Base-by-base conservation (phyloP, 1,140 invertebrate genomes). In the Macrostomum lignano region DNA sequence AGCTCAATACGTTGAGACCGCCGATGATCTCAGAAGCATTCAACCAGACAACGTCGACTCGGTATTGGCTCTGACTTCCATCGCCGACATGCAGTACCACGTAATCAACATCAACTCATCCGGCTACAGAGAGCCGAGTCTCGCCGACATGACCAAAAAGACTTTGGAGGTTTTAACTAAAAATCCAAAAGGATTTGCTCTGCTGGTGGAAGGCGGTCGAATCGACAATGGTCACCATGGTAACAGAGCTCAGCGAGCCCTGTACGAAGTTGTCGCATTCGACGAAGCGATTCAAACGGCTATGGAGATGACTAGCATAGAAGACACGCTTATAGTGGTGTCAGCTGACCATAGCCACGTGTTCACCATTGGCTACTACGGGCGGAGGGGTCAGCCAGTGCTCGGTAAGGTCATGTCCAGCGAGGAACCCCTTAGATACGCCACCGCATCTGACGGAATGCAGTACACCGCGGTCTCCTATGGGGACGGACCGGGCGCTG, bases 221-320 rank as follows among this genome's bases (percentile, higher is more conserved):
- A 78, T 84, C 25, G 77, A 82, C 50, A 67, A 67, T 41, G 73
- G 71, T 0, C 73, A 82, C 52, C 77, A 82, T 55, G 53, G 67
- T 11, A 73, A 72, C 0, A 62, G 68, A 26, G 75, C 73, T 0
- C 63, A 67, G 26, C 64, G 67, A 38, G 74, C 77, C 1, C 47
- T 84, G 1, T 55, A 66, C 32, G 78, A 86, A 55, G 66, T 73
- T 0, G 50, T 71, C 0, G 66, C 66, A 14, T 64, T 86, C 35
- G 72, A 75, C 31, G 64, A 70, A 28, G 38, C 37, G 10, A 33
- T 40, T 6, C 22, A 23, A 2, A n/a, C 21, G 13, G 37, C 33
- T 6, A 22, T 35, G 3, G n/a, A 34, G 17, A 6, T 31, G 13
- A 36, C 25, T 10, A 22, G 29, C 7, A 2, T 15, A 6, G 31